A percentile compares a stretch with the other conserved stretches of the same genome.
phyloP scores from a whole-genome alignment of 2,888 invertebrate species.

The Orchestes rusci region DNA sequence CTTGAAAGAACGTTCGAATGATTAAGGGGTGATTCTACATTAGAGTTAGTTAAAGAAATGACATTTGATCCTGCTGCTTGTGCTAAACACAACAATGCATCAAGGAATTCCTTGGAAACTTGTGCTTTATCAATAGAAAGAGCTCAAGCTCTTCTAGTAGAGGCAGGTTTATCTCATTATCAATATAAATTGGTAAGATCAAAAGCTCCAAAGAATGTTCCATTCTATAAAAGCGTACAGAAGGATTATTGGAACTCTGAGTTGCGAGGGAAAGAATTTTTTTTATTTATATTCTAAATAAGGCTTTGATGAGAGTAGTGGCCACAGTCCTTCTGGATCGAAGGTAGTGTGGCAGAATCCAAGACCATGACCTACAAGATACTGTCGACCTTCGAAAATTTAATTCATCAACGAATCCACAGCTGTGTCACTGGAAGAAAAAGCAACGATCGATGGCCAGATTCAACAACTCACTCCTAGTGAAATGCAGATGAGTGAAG shows the following conservation, averaged over 20 bases:
- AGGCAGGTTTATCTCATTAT: neutral
- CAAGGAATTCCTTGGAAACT: neutral
- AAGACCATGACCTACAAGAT: too few species aligned
- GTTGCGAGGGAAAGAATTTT: slow-evolving; percentile 2
- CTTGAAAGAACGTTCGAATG: too few species aligned
- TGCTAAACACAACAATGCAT: neutral
- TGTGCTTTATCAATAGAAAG: neutral
- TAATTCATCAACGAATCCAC: too few species aligned
- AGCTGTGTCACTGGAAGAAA: too few species aligned
- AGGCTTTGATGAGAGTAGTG: slow-evolving; percentile 1
- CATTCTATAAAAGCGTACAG: slow-evolving; percentile 3
- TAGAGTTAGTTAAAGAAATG: slow-evolving; percentile 1
- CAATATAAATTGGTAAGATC: neutral
- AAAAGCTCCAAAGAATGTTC: neutral
- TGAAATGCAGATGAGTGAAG: too few species aligned
- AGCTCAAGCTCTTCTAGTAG: slow-evolving; percentile 2
- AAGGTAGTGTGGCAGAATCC: too few species aligned
- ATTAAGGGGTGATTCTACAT: too few species aligned
- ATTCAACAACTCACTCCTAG: too few species aligned
- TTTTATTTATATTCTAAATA: slow-evolving; percentile 2
- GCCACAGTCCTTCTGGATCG: neutral
- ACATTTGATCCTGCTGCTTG: neutral
- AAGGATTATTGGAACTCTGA: slow-evolving; percentile 1
- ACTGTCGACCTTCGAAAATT: too few species aligned
- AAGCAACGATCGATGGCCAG: too few species aligned